These are phyloP conservation scores for Digitonthophagus gazella DNA, from an alignment of 2,888 invertebrate genomes.

Conservation along the genomic window DNA sequence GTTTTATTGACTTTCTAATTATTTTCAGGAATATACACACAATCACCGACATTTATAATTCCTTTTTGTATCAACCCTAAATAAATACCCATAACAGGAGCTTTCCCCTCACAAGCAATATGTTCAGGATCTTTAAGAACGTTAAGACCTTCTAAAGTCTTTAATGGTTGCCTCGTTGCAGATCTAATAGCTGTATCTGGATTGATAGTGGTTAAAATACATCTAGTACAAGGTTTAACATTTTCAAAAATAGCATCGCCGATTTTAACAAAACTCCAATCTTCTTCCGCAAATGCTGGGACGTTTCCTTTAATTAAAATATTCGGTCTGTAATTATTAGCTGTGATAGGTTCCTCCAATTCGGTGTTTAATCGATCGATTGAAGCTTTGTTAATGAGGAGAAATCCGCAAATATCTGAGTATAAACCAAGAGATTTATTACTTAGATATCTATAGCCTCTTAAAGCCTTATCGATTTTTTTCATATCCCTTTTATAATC, in stretches of 20 bases:
- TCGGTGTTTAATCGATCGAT: slow-evolving; percentile 54
- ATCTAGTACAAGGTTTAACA: slow-evolving; percentile 59
- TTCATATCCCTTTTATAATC: slow-evolving; percentile 25
- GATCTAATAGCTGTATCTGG: slow-evolving; percentile 52
- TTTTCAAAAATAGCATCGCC: slow-evolving; percentile 54
- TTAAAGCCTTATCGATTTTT: slow-evolving; percentile 18
- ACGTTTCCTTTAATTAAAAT: slow-evolving; percentile 53
- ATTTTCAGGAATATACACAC: slow-evolving; percentile 44
- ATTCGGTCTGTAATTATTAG: slow-evolving; percentile 58
- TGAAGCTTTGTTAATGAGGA: slow-evolving; percentile 56
- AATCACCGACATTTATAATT: slow-evolving; percentile 53
- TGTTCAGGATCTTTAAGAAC: slow-evolving; percentile 39
- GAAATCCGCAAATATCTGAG: slow-evolving; percentile 56
- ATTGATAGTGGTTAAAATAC: slow-evolving; percentile 50
- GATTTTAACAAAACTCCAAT: slow-evolving; percentile 59
- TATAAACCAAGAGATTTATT: slow-evolving; percentile 47
- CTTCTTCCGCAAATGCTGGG: slow-evolving; percentile 54
- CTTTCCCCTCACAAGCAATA: slow-evolving; percentile 34
- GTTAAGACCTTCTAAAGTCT: slow-evolving; percentile 56
- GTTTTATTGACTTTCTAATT: neutral
- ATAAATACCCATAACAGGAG: slow-evolving; percentile 55
- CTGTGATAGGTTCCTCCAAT: slow-evolving; percentile 46
- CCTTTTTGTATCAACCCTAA: slow-evolving; percentile 53
- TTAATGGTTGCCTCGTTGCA: slow-evolving; percentile 53
- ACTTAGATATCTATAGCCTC: slow-evolving; percentile 40